phyloP scores from a whole-genome alignment of 2,888 invertebrate genomes.

The Cataglyphis livida region DNA sequence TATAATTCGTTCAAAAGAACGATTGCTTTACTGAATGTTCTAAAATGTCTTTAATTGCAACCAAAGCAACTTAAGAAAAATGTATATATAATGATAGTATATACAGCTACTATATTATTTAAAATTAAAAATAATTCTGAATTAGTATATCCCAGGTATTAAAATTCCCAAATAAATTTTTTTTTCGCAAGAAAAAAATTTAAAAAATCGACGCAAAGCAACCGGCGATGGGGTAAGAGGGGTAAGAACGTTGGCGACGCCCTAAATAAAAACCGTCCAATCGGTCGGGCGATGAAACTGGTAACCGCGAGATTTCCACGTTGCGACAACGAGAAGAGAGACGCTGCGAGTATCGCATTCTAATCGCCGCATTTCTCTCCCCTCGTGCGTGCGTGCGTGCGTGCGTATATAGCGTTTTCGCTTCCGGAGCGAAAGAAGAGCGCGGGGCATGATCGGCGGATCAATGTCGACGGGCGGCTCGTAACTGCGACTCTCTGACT shows the following conservation, averaged over 20 bases:
- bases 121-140: background rate
- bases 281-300: slow-evolving; percentile 19
- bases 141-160: background rate
- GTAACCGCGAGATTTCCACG: slow-evolving; percentile 13
- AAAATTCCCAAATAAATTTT: background rate
- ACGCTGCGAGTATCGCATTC: slow-evolving; percentile 47
- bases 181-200: background rate
- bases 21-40: background rate
- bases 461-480: slow-evolving; percentile 48
- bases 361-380: slow-evolving; percentile 50
- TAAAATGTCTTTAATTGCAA: background rate
- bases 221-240: background rate
- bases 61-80: background rate
- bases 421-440: slow-evolving; percentile 30
- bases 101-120: background rate
- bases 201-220: background rate
- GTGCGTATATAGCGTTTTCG: background rate
- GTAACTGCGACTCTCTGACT: slow-evolving; percentile 49
- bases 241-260: background rate
- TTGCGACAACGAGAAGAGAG: slow-evolving; percentile 23
- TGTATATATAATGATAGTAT: background rate
- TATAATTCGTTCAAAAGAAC: slow-evolving; percentile 4
- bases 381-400: background rate
- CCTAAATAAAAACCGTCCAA: slow-evolving; percentile 15
- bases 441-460: slow-evolving; percentile 47